These are phyloP conservation scores for Sciurus niger DNA, from an alignment of 2,113 vertebrate genomes.

Conservation along the genomic window DNA sequence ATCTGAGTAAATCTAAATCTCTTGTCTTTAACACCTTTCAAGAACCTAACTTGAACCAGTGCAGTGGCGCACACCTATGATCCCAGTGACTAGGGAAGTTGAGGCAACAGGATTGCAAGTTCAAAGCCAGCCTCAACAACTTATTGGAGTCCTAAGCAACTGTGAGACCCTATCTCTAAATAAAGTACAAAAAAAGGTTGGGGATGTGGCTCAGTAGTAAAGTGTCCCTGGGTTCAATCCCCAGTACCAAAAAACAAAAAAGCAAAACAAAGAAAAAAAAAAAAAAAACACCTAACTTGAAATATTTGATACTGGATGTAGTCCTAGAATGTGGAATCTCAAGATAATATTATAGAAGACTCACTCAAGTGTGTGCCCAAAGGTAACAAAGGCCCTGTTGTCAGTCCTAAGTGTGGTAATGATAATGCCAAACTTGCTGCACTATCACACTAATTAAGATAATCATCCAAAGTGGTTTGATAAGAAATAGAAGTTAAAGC, in stretches of 20 bases:
- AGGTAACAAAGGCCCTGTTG: not conserved
- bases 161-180: no score
- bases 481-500: not conserved
- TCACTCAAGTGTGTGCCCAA: not conserved
- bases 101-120: no score
- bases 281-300: not conserved
- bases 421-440: not conserved
- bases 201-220: no score
- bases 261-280: no score
- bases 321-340: not conserved
- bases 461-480: not conserved
- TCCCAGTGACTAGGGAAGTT: no score
- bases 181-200: no score
- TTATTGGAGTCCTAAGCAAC: no score
- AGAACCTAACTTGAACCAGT: not conserved
- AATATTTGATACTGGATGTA: not conserved
- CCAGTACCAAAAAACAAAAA: no score
- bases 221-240: no score
- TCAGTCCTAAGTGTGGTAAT: not conserved
- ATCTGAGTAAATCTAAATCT: not conserved
- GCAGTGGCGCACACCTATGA: no score
- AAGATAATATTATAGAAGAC: not conserved
- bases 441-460: not conserved
- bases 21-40: not conserved
- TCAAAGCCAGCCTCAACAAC: no score